Evolutionary conservation across 1,140 invertebrate genomes (phyloP).

Genomic region (Drosophila parvula): DNA sequence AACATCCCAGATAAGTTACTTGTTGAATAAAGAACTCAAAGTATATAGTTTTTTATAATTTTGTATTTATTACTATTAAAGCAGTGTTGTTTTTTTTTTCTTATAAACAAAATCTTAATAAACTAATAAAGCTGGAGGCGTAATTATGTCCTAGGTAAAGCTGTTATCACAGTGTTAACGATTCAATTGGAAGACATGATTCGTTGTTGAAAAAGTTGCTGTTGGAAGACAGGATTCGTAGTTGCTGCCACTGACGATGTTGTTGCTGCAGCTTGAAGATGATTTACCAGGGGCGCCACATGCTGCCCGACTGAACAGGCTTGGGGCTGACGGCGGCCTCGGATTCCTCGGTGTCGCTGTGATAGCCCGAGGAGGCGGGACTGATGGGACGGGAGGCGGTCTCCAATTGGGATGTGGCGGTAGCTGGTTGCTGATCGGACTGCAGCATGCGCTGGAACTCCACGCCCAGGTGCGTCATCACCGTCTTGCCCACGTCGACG

Average conservation of each 20-base stretch:
- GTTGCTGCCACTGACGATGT: constrained; percentile 22
- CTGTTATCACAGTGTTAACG: constrained; percentile 71
- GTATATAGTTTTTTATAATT: constrained; percentile 41
- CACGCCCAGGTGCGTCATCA: constrained; percentile 94
- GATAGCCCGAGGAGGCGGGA: constrained; percentile 80
- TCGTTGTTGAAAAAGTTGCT: constrained; percentile 47
- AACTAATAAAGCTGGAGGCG: constrained; percentile 16
- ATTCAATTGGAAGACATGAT: constrained; percentile 74
- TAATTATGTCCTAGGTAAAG: constrained; percentile 62
- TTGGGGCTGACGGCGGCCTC: constrained; percentile 84
- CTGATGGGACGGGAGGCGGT: constrained; percentile 61
- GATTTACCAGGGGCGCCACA: constrained; percentile 89
- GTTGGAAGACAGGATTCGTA: constrained; percentile 39
- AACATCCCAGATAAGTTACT: not conserved
- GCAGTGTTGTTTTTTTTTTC: constrained; percentile 48
- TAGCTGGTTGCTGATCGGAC: constrained; percentile 53
- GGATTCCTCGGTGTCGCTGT: constrained; percentile 71
- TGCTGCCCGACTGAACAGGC: constrained; percentile 81
- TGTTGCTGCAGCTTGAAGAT: constrained; percentile 13
- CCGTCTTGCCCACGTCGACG: constrained; percentile 91
- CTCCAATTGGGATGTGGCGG: constrained; percentile 42
- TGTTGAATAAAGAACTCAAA: constrained; percentile 4
- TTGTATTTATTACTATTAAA: constrained; percentile 72
- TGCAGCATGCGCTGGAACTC: constrained; percentile 89
- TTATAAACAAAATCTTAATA: constrained; percentile 28